Conservation (phyloP, 2,113 vertebrate species). For the Hippocampus comes region DNA sequence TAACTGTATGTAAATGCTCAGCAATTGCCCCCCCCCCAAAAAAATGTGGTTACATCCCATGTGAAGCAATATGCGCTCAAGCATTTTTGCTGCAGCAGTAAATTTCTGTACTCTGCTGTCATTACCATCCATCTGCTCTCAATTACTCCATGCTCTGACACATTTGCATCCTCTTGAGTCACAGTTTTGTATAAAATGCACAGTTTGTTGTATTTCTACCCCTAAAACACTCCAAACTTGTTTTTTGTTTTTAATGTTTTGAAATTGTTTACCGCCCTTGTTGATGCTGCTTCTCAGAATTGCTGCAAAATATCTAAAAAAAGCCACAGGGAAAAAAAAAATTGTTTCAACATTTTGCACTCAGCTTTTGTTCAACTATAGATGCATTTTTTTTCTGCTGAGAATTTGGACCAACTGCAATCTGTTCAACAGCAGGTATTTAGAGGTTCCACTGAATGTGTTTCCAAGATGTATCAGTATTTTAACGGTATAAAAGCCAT, state of each 20-base stretch:
- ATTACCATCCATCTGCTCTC: conserved; percentile 1
- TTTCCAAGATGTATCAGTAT: neutral
- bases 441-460: neutral
- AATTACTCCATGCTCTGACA: neutral
- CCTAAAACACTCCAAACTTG: neutral
- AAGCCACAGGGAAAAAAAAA: neutral
- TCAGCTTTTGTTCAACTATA: neutral
- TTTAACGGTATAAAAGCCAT: neutral
- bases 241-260: no score
- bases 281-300: neutral
- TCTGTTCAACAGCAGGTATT: neutral
- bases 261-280: neutral
- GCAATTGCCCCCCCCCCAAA: neutral
- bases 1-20: neutral
- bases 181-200: no score
- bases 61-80: neutral
- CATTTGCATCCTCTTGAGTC: neutral
- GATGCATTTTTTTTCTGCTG: neutral
- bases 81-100: neutral
- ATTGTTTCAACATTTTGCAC: neutral
- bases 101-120: neutral
- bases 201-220: neutral
- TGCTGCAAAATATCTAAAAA: neutral
- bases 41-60: neutral
- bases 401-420: neutral